Percentiles rank a stretch among this genome's conserved stretches.
phyloP scores from a whole-genome alignment of 2,113 vertebrate genomes.

The Oncorhynchus gorbuscha region DNA sequence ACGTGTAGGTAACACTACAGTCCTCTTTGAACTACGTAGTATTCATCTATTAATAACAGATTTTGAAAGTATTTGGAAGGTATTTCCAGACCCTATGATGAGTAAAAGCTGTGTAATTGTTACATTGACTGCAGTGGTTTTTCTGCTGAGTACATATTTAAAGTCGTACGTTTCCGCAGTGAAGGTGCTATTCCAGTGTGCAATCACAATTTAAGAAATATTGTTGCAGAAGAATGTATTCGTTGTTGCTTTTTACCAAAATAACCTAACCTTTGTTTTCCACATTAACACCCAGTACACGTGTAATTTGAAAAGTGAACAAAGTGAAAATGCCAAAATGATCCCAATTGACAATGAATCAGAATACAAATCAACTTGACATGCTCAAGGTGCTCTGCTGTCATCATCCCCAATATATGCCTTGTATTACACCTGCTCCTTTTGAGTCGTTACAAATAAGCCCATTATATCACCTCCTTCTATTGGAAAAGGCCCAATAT shows the following conservation, averaged over 20 bases:
- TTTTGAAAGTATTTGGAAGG: conserved; percentile 18
- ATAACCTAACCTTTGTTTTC: conserved; percentile 74
- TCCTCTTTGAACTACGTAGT: background rate
- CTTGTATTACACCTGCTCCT: background rate
- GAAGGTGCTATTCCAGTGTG: conserved; percentile 23
- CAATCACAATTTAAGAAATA: conserved; percentile 16
- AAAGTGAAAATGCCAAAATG: background rate
- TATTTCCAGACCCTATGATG: conserved; percentile 54
- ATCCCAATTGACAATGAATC: background rate
- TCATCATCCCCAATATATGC: background rate
- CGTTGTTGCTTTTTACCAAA: conserved; percentile 24
- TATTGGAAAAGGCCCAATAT: background rate
- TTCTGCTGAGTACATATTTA: conserved; percentile 5
- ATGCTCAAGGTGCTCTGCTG: background rate
- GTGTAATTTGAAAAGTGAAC: background rate
- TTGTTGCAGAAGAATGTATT: conserved; percentile 25
- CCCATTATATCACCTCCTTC: background rate
- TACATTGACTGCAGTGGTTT: conserved; percentile 1
- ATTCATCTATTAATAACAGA: background rate
- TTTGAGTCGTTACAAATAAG: background rate
- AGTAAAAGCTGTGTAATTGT: conserved; percentile 53
- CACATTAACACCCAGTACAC: conserved; percentile 1
- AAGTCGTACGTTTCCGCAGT: background rate
- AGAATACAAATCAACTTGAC: background rate
- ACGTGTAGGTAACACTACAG: background rate